phyloP scores from a whole-genome alignment of 2,113 vertebrate genomes.

The Tamias sibiricus region DNA sequence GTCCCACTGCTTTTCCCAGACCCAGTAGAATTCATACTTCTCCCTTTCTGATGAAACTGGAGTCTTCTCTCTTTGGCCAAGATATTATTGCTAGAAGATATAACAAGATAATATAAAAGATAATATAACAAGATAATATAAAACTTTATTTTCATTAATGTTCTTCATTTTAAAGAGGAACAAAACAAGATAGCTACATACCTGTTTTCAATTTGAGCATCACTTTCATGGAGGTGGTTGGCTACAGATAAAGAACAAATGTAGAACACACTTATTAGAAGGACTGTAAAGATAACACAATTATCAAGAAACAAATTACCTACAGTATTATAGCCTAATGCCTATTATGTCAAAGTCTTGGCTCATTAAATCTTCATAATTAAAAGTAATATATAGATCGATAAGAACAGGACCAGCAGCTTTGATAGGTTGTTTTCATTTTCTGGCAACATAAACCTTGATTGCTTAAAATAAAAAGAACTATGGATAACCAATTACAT shows the following conservation, averaged over 20 bases:
- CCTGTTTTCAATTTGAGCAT: slow-evolving; percentile 88
- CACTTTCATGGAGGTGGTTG: slow-evolving; percentile 90
- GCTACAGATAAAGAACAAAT: slow-evolving; percentile 84
- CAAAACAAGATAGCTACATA: slow-evolving; percentile 77
- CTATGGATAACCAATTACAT: slow-evolving; percentile 18
- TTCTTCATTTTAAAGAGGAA: slow-evolving; percentile 53
- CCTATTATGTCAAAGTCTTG: slow-evolving; percentile 47
- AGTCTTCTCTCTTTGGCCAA: slow-evolving; percentile 93
- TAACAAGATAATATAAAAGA: slow-evolving; percentile 70
- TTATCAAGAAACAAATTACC: slow-evolving; percentile 14
- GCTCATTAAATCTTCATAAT: slow-evolving; percentile 18
- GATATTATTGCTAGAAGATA: slow-evolving; percentile 89
- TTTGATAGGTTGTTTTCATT: neutral
- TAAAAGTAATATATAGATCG: neutral
- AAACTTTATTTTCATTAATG: slow-evolving; percentile 53
- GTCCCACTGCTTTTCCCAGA: slow-evolving; percentile 97
- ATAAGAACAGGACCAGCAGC: neutral
- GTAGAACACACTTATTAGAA: slow-evolving; percentile 41
- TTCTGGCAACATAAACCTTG: neutral
- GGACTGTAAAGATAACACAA: slow-evolving; percentile 24
- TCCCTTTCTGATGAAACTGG: slow-evolving; percentile 94
- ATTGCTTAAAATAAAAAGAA: slow-evolving; percentile 50
- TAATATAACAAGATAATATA: slow-evolving; percentile 72
- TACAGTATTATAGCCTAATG: neutral
- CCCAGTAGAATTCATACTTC: slow-evolving; percentile 98